Evolutionary conservation across 2,797 vertebrate genomes (phyloP).

Genomic region (Agapornis canus): DNA sequence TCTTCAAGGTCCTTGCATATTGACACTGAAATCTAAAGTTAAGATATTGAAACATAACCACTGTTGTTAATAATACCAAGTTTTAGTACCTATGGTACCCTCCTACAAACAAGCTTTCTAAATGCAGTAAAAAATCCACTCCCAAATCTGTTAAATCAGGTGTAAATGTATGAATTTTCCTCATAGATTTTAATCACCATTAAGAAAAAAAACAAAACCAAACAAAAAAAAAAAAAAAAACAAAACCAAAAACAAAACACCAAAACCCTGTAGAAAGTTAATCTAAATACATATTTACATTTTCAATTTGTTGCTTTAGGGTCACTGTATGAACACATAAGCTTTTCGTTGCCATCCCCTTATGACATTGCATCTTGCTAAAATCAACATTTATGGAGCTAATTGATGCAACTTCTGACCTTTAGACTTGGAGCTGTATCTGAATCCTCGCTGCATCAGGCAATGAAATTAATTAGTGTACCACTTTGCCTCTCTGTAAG

Average conservation of each 20-base stretch:
- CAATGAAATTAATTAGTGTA: conserved; percentile 62
- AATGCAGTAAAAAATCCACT: neutral
- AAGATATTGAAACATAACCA: neutral
- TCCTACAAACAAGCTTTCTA: neutral
- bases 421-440: conserved; percentile 40
- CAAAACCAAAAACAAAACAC: too few species aligned
- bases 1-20: neutral
- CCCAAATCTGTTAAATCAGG: neutral
- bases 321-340: conserved; percentile 7
- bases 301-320: conserved; percentile 65
- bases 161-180: conserved; percentile 44
- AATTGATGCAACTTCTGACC: conserved; percentile 64
- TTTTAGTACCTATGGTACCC: neutral
- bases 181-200: conserved; percentile 1
- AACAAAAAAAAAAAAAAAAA: too few species aligned
- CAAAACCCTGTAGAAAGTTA: conserved; percentile 24
- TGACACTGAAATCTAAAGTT: neutral
- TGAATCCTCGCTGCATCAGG: conserved; percentile 42
- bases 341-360: conserved; percentile 10
- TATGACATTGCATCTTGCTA: neutral
- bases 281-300: conserved; percentile 67
- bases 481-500: neutral
- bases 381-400: conserved; percentile 23
- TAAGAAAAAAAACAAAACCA: neutral
- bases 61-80: neutral